phyloP scores from a whole-genome alignment of 2,113 vertebrate species.

The Callopanchax toddi region DNA sequence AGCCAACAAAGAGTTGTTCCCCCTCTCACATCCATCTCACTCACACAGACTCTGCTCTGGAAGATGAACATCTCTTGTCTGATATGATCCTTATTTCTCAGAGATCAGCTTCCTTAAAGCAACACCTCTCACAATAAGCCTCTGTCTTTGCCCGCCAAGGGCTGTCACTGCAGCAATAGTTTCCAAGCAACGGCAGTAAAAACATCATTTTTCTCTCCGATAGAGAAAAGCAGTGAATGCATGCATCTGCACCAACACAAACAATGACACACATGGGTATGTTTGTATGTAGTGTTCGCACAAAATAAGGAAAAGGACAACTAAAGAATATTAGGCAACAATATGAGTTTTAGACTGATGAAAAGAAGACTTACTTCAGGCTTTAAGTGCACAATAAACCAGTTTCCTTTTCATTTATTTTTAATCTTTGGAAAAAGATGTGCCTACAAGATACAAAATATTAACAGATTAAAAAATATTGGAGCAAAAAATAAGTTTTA shows the following conservation, averaged over 20 bases:
- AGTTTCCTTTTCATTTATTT: too few species aligned
- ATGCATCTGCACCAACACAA: conserved; percentile 31
- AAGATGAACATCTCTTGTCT: conserved; percentile 49
- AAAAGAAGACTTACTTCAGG: too few species aligned
- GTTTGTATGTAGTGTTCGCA: background rate
- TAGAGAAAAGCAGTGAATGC: conserved; percentile 7
- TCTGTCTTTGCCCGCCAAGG: conserved; percentile 26
- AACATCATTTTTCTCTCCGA: conserved; percentile 30
- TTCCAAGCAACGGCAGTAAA: conserved; percentile 31
- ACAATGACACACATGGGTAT: background rate
- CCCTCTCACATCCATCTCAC: background rate
- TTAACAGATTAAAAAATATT: too few species aligned
- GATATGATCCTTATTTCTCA: conserved; percentile 32
- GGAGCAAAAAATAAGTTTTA: too few species aligned
- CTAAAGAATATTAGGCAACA: too few species aligned
- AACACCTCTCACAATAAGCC: conserved; percentile 49
- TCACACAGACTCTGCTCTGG: conserved; percentile 9
- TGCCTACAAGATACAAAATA: too few species aligned
- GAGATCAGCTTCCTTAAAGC: conserved; percentile 52
- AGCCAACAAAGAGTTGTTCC: conserved; percentile 19
- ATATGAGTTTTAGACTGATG: too few species aligned
- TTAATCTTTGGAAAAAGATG: too few species aligned
- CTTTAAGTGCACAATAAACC: too few species aligned
- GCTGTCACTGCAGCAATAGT: conserved; percentile 24
- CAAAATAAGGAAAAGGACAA: background rate